Base-by-base conservation (phyloP, 2,888 invertebrate species). In the Drosophila setosimentum region DNA sequence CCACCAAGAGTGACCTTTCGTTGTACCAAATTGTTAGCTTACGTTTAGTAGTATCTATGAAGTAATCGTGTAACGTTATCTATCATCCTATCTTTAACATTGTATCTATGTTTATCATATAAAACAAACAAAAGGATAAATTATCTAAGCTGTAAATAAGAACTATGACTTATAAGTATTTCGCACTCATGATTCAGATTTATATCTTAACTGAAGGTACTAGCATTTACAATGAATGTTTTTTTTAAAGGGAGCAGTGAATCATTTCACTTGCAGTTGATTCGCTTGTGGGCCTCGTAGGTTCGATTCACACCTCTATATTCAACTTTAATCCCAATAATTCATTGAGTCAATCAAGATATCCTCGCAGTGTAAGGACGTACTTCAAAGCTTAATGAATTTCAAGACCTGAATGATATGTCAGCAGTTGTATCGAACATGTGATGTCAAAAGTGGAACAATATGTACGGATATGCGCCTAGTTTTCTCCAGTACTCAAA, bases 1-100 rank as follows among this genome's bases (percentile, higher is more conserved):
- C 69, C 83, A 88, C 79, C 82, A 87, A 80, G 80, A 80, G 88
- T 89, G 85, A 89, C 87, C 85, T 89, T 85, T 82, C 64, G 85
- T 78, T 82, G 73, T 74, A 85, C 85, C 85, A 85, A 85, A 85
- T 85, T 75, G 60, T 54, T 82, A 85, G 89, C 77, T 68, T 77
- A 87, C 66, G 69, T 49, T 57, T 76, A 54, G 35, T 21, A 68
- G 57, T 62, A 76, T 62, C 57, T 72, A 68, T 53, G 16, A 45
- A 32, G 1, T 53, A 30, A 58, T 48, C 33, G 40, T 35, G 11
- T 66, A 72, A 53, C 18, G 21, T 42, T 40, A 42, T 51, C 48
- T 42, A 67, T 63, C 40, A 51, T 27, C 49, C 30, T 68, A 73
- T 55, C 21, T 65, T 55, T 64, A 54, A 27, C 29, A 49, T 45